phyloP scores from a whole-genome alignment of 2,888 invertebrate genomes.

The Pilophorus perplexus region DNA sequence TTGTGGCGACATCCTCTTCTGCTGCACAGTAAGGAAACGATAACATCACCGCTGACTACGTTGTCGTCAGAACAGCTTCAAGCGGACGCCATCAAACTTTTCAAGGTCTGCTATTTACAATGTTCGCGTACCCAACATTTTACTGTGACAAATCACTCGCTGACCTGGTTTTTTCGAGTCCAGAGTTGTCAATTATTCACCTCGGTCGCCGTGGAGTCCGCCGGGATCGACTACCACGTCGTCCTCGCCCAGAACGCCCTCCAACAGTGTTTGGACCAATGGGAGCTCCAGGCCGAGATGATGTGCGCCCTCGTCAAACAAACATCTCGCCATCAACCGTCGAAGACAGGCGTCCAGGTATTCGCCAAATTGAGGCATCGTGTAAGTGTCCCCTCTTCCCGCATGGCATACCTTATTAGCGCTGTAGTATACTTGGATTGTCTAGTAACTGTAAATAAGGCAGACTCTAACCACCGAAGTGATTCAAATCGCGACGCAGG shows the following conservation, averaged over 20 bases:
- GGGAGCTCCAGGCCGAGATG: constrained; percentile 90
- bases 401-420: constrained; percentile 46
- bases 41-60: constrained; percentile 84
- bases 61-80: constrained; percentile 85
- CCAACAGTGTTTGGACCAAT: constrained; percentile 84
- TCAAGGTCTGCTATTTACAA: constrained; percentile 84
- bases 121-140: neutral
- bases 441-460: no score
- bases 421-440: constrained; percentile 14
- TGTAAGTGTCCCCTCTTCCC: constrained; percentile 52
- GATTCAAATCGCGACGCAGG: no score
- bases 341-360: constrained; percentile 82
- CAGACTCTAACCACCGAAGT: no score
- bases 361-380: constrained; percentile 58
- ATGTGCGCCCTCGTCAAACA: constrained; percentile 88
- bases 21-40: constrained; percentile 86
- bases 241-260: constrained; percentile 94
- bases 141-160: no score
- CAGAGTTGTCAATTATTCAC: constrained; percentile 94
- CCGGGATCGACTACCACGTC: constrained; percentile 96
- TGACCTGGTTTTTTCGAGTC: constrained; percentile 39
- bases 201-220: constrained; percentile 92
- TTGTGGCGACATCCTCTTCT: constrained; percentile 91
- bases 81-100: constrained; percentile 87
- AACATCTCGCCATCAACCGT: constrained; percentile 81